Conservation (phyloP, 2,797 vertebrate species). For the Nyctibius grandis region DNA sequence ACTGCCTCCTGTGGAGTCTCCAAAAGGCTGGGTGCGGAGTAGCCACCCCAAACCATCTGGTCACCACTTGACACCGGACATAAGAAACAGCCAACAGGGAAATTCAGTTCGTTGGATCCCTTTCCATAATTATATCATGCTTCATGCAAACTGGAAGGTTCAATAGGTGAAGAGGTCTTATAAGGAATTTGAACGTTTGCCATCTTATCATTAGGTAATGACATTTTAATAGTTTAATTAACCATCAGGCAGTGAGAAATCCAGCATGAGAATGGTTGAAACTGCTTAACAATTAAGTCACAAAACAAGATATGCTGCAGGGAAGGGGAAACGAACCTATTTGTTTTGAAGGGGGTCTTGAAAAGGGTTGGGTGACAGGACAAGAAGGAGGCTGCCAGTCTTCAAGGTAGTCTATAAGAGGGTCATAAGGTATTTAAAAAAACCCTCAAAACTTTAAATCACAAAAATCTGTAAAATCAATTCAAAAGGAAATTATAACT, state of each 20-base stretch:
- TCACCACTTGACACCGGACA: neutral
- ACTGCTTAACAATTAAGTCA: conserved; percentile 6
- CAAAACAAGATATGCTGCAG: conserved; percentile 20
- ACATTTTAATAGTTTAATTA: conserved; percentile 58
- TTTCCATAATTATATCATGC: neutral
- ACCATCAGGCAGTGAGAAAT: neutral
- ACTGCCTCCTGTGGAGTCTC: neutral
- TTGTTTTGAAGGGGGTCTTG: neutral
- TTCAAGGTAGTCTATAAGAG: neutral
- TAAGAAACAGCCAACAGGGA: neutral
- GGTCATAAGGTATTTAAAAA: neutral
- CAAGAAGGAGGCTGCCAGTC: neutral
- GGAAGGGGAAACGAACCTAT: neutral
- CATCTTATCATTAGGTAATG: conserved; percentile 39
- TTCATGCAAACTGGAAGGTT: neutral
- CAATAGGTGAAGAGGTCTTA: conserved; percentile 30
- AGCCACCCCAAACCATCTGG: neutral
- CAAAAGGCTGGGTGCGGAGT: neutral
- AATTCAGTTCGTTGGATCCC: neutral
- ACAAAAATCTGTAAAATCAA: neutral
- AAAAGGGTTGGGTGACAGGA: neutral
- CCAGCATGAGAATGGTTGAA: neutral
- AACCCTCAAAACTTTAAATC: neutral
- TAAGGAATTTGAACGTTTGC: conserved; percentile 32
- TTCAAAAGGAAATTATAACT: neutral